These are phyloP conservation scores for Echinarachnius parma DNA, from an alignment of 53 echinoderm and acorn worm genomes.

Conservation along the genomic window DNA sequence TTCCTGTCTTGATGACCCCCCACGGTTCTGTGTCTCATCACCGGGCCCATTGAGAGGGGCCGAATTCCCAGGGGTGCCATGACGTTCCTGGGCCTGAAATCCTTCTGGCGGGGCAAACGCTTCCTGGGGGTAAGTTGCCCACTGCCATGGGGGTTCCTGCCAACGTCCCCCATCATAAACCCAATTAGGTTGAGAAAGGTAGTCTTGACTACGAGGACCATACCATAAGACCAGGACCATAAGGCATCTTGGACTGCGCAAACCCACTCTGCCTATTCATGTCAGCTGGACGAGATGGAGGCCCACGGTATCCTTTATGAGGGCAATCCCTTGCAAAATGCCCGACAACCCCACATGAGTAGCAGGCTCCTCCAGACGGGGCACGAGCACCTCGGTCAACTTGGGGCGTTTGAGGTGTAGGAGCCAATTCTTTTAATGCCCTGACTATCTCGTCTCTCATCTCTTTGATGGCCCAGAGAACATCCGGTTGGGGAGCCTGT, in stretches of 20 bases:
- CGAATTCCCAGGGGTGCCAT: too few relatives aligned
- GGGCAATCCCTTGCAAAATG: slow-evolving; percentile 39
- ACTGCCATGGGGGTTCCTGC: too few relatives aligned
- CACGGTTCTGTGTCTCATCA: too few relatives aligned
- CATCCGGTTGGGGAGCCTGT: slow-evolving; percentile 3
- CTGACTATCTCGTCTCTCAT: slow-evolving; percentile 13
- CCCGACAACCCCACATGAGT: slow-evolving; percentile 18
- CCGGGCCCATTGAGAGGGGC: too few relatives aligned
- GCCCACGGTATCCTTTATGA: background rate
- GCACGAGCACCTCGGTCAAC: background rate
- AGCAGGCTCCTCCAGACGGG: slow-evolving; percentile 3
- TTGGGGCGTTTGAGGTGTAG: background rate
- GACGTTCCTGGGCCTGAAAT: too few relatives aligned
- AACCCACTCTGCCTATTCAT: background rate
- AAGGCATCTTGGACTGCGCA: background rate
- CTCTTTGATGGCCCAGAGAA: slow-evolving; percentile 15
- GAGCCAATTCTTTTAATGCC: slow-evolving; percentile 22
- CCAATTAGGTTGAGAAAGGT: background rate
- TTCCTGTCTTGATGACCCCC: too few relatives aligned
- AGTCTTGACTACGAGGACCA: background rate
- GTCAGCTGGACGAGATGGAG: background rate
- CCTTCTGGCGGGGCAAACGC: too few relatives aligned
- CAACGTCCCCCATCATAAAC: too few relatives aligned
- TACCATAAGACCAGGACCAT: too few relatives aligned
- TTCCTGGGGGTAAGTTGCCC: too few relatives aligned